phyloP scores from a whole-genome alignment of 2,113 vertebrate species.

The Mastomys coucha region DNA sequence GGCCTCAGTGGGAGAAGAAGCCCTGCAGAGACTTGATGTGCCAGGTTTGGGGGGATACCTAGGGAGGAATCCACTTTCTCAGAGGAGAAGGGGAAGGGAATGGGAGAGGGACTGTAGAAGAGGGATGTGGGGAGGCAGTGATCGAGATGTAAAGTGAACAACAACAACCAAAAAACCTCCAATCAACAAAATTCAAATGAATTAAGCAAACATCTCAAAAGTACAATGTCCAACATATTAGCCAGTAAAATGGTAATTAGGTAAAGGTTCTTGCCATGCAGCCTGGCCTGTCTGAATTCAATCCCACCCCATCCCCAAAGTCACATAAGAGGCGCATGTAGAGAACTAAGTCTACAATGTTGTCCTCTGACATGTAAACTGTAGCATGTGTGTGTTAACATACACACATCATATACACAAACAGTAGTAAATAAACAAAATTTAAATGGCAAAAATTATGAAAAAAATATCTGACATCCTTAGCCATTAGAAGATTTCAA shows the following conservation, averaged over 20 bases:
- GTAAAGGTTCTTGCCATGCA: background rate
- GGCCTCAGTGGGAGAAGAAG: too few relatives aligned
- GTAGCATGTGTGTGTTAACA: background rate
- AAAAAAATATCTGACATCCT: background rate
- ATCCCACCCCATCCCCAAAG: background rate
- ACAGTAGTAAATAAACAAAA: background rate
- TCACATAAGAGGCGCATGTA: background rate
- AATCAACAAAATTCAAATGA: background rate
- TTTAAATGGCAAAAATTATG: background rate
- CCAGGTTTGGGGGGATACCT: too few relatives aligned
- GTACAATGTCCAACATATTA: background rate
- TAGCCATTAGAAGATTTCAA: background rate
- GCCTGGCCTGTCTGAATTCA: background rate
- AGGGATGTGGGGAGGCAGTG: too few relatives aligned
- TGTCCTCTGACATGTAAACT: background rate
- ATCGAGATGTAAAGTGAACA: background rate
- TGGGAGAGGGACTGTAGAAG: too few relatives aligned
- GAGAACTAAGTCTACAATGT: background rate
- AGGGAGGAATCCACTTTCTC: too few relatives aligned
- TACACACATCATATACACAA: background rate
- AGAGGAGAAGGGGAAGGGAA: too few relatives aligned
- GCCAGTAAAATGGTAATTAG: background rate
- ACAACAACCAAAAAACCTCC: background rate
- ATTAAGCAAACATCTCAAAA: background rate
- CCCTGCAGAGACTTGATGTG: too few relatives aligned